Percentiles rank a stretch among this genome's conserved stretches.
Conservation (phyloP, 2,113 vertebrate genomes). For the Coturnix japonica region DNA sequence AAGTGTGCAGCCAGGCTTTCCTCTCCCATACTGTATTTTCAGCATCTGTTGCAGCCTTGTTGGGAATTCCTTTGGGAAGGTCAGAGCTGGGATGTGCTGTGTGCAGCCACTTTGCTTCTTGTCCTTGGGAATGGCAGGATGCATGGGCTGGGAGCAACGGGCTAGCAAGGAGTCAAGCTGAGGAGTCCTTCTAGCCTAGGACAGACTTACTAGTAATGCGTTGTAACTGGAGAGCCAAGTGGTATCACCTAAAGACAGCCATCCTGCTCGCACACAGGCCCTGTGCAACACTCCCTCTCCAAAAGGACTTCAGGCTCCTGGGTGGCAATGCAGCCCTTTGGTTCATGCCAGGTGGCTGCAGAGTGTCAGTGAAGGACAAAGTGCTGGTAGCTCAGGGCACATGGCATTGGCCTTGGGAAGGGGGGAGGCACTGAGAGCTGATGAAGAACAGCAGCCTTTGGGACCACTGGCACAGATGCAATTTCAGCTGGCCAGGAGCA, state of each 20-base stretch:
- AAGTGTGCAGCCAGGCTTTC: not conserved
- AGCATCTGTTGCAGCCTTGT: not conserved
- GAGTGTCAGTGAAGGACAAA: not conserved
- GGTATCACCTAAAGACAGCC: not conserved
- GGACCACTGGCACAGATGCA: not conserved
- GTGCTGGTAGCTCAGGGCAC: fast-evolving
- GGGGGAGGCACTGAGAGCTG: not conserved
- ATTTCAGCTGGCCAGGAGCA: constrained; percentile 31
- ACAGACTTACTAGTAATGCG: not conserved
- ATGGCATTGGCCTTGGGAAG: fast-evolving
- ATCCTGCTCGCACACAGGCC: not conserved
- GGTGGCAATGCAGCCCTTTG: not conserved
- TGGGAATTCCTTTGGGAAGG: not conserved
- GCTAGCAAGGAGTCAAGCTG: not conserved
- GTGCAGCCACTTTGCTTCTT: not conserved
- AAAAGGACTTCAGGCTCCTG: not conserved
- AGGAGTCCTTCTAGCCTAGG: not conserved
- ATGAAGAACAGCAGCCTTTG: not conserved
- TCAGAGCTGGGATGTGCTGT: not conserved
- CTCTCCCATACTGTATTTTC: not conserved
- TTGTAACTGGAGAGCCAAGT: not conserved
- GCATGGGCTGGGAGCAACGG: fast-evolving
- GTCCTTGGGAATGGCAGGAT: not conserved
- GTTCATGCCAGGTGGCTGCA: not conserved
- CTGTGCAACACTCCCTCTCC: not conserved